Evolutionary conservation across 2,113 vertebrate species (phyloP).

Genomic region (Poecilia latipinna): DNA sequence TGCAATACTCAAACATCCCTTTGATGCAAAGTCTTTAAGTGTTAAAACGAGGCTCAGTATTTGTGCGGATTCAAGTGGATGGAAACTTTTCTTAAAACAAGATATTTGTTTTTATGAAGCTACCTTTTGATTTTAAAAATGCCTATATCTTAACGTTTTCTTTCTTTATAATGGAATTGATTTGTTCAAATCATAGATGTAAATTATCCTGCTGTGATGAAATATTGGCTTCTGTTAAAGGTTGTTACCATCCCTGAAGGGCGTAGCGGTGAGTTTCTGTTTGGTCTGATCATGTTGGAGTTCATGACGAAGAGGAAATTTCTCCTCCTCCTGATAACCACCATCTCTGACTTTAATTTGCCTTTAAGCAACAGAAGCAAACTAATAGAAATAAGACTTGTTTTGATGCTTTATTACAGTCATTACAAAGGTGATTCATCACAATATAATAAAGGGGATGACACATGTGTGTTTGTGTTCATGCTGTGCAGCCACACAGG

Average conservation of each 20-base stretch:
- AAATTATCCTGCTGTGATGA: too few species aligned
- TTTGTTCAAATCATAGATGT: too few species aligned
- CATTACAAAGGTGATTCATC: conserved; percentile 34
- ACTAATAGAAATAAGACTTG: conserved; percentile 36
- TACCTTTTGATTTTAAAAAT: too few species aligned
- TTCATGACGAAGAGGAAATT: conserved; percentile 5
- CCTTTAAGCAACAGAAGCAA: conserved; percentile 3
- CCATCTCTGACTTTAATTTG: neutral
- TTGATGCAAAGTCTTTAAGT: neutral
- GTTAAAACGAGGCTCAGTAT: neutral
- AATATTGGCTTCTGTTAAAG: neutral
- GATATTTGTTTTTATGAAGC: too few species aligned
- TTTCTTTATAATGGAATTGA: too few species aligned
- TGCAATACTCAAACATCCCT: too few species aligned
- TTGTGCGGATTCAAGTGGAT: neutral
- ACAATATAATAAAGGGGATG: conserved; percentile 16
- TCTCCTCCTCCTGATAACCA: conserved; percentile 5
- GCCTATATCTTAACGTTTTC: too few species aligned
- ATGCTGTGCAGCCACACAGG: conserved; percentile 21
- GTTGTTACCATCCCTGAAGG: neutral
- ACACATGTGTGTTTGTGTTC: conserved; percentile 25
- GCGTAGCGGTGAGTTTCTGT: neutral
- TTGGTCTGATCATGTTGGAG: neutral
- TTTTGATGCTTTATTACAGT: conserved; percentile 28
- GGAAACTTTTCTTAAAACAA: too few species aligned